phyloP scores from a whole-genome alignment of 2,113 vertebrate genomes.

The Rhabdomys dilectus region DNA sequence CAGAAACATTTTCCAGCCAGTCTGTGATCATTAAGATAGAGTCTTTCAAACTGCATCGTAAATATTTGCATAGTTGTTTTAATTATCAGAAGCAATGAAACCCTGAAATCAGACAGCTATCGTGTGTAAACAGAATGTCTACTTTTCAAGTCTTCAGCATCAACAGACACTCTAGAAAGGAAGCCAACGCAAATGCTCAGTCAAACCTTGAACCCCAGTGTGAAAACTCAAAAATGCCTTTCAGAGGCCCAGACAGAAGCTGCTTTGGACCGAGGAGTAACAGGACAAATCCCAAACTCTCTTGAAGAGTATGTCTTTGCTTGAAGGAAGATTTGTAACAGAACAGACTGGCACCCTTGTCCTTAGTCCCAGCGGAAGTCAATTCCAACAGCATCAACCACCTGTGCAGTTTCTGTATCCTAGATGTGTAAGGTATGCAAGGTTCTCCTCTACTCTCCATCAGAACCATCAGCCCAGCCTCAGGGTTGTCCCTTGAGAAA shows the following conservation, averaged over 20 bases:
- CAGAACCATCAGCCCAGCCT: background rate
- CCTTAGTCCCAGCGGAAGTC: background rate
- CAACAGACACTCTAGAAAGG: background rate
- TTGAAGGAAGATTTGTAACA: background rate
- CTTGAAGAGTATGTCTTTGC: slow-evolving; percentile 20
- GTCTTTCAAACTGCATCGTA: background rate
- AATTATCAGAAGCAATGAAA: background rate
- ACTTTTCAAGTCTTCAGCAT: slow-evolving; percentile 27
- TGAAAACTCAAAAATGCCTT: slow-evolving; percentile 35
- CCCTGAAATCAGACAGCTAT: slow-evolving; percentile 21
- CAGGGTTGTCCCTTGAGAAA: slow-evolving; percentile 5
- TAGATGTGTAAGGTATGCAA: background rate
- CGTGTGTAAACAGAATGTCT: background rate
- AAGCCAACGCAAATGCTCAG: background rate
- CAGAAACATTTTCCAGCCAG: slow-evolving; percentile 35
- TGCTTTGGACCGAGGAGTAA: background rate
- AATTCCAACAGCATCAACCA: background rate
- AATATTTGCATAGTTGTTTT: slow-evolving; percentile 4
- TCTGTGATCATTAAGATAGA: background rate
- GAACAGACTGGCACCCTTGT: background rate
- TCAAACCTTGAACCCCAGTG: background rate
- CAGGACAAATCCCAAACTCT: slow-evolving; percentile 4
- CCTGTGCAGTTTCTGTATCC: background rate
- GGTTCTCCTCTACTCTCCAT: background rate
- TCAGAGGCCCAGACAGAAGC: background rate